phyloP scores from a whole-genome alignment of 2,888 invertebrate genomes.

The Lamproptera curius region DNA sequence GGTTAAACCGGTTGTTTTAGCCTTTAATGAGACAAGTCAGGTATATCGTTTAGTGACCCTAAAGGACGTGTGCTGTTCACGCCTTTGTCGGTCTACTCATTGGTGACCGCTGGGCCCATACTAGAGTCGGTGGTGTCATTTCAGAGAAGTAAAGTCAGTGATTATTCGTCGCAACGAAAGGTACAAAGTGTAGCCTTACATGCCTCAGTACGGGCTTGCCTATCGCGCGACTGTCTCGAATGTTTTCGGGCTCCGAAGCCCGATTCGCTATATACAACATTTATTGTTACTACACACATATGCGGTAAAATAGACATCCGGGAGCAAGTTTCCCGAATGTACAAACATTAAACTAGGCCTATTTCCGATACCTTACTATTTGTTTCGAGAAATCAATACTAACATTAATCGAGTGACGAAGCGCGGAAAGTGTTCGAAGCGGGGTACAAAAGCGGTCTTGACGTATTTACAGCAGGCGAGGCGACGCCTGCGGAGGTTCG shows the following conservation, averaged over 20 bases:
- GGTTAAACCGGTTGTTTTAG: not conserved
- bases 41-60: not conserved
- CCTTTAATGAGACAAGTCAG: not conserved
- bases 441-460: slow-evolving; percentile 52
- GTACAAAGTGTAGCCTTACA: not conserved
- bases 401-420: slow-evolving; percentile 58
- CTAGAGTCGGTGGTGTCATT: slow-evolving; percentile 4
- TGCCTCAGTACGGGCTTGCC: not conserved
- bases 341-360: slow-evolving; percentile 39
- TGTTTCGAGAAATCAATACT: slow-evolving; percentile 42
- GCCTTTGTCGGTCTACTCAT: not conserved
- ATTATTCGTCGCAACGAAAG: not conserved
- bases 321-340: slow-evolving; percentile 9
- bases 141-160: slow-evolving; percentile 8
- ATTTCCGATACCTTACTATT: slow-evolving; percentile 33
- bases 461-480: slow-evolving; percentile 53
- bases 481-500: slow-evolving; percentile 36
- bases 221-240: not conserved
- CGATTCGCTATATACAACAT: not conserved
- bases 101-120: not conserved
- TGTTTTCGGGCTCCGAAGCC: not conserved
- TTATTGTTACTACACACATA: not conserved
- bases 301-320: not conserved
- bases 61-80: not conserved
- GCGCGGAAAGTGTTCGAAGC: slow-evolving; percentile 67